A percentile compares a stretch with the other conserved stretches of the same genome.
These are phyloP conservation scores for Chaetodon trifascialis DNA, from an alignment of 2,113 vertebrate species.

Conservation along the genomic window DNA sequence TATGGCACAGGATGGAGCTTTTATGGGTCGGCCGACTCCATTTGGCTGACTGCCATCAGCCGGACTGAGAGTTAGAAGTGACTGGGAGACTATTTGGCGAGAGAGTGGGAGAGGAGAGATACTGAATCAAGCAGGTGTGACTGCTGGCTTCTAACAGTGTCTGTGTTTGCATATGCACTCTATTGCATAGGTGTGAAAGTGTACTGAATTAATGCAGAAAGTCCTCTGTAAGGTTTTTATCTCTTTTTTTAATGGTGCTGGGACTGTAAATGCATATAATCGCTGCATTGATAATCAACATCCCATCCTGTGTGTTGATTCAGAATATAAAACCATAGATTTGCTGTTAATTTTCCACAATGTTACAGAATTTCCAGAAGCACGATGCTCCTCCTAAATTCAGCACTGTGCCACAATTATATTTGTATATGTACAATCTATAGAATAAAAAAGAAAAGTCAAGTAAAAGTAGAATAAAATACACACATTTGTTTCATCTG, in stretches of 20 bases:
- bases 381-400: not conserved
- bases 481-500: too few relatives aligned
- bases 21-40: conserved; percentile 63
- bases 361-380: not conserved
- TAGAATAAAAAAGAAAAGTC: not conserved
- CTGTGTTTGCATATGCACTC: not conserved
- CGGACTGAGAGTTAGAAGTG: conserved; percentile 46
- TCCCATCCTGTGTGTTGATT: not conserved
- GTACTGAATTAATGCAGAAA: conserved; percentile 10
- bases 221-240: not conserved
- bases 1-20: conserved; percentile 72
- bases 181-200: not conserved
- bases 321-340: not conserved
- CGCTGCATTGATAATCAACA: not conserved
- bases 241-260: too few relatives aligned
- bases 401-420: not conserved
- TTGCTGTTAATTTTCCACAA: not conserved
- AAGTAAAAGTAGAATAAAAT: not conserved
- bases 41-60: conserved; percentile 65
- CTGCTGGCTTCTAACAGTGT: not conserved
- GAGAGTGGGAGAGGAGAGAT: conserved; percentile 16
- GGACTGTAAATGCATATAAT: too few relatives aligned
- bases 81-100: conserved; percentile 30
- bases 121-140: conserved; percentile 56
- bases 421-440: not conserved